Percentiles rank a stretch among this genome's conserved stretches.
phyloP scores from a whole-genome alignment of 2,888 invertebrate genomes.

The Xylota sylvarum region DNA sequence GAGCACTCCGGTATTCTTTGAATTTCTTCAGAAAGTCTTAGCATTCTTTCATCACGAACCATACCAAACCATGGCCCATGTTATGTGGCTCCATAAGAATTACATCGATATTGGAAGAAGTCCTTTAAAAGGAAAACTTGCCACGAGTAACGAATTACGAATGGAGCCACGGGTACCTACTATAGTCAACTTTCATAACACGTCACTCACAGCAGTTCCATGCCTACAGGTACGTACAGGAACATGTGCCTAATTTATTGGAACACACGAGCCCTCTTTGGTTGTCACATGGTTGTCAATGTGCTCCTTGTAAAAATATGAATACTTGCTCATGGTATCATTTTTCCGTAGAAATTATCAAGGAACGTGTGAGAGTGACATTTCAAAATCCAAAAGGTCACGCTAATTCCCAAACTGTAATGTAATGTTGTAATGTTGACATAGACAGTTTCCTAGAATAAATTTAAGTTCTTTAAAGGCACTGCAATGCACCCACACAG shows the following conservation, averaged over 20 bases:
- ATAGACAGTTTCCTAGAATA: neutral
- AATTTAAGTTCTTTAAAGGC: neutral
- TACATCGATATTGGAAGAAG: too few relatives aligned
- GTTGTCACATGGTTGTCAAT: neutral
- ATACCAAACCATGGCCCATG: too few relatives aligned
- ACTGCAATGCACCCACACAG: neutral
- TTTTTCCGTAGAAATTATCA: neutral
- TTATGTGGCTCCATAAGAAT: too few relatives aligned
- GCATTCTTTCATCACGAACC: too few relatives aligned
- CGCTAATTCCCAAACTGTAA: neutral
- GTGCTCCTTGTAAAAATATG: neutral
- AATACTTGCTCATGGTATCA: neutral
- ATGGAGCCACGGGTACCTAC: neutral
- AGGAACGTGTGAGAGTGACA: neutral
- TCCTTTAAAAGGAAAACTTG: too few relatives aligned
- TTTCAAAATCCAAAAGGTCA: neutral
- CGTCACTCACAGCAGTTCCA: neutral
- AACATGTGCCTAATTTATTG: conserved; percentile 4
- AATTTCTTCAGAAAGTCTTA: too few relatives aligned
- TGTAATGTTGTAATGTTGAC: neutral
- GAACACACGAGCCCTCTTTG: neutral
- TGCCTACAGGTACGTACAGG: neutral
- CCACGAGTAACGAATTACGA: neutral
- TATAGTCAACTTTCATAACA: neutral
- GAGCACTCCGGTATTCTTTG: too few relatives aligned